Percentiles rank a stretch among this genome's conserved stretches.
Conservation (phyloP, 2,888 invertebrate species). For the Nomada ruficornis region DNA sequence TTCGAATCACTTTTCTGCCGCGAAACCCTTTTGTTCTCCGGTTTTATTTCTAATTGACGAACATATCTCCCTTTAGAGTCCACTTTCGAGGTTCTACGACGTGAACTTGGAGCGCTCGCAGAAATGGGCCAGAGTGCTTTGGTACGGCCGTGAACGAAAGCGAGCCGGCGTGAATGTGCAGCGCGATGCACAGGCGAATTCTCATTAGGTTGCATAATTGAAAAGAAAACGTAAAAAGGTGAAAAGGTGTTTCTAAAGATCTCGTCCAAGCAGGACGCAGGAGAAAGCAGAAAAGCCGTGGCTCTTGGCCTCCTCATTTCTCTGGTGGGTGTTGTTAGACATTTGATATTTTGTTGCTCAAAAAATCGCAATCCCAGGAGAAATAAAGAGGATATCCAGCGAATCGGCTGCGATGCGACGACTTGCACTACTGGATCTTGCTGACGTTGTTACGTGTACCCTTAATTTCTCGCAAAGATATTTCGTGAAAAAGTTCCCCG, state of each 20-base stretch:
- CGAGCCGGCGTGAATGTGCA: neutral
- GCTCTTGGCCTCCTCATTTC: neutral
- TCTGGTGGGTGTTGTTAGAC: neutral
- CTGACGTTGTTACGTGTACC: neutral
- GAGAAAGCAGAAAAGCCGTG: neutral
- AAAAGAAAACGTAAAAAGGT: neutral
- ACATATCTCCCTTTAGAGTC: slow-evolving; percentile 4
- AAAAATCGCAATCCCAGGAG: neutral
- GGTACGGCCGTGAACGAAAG: neutral
- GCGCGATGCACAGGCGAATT: slow-evolving; percentile 11
- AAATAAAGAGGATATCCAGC: slow-evolving; percentile 12
- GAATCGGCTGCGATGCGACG: neutral
- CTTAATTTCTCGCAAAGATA: neutral
- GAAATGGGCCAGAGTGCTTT: neutral
- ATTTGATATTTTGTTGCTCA: slow-evolving; percentile 19
- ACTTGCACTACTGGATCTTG: neutral
- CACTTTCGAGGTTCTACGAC: neutral
- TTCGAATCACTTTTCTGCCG: too few relatives aligned
- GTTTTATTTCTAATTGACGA: neutral
- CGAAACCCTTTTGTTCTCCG: too few relatives aligned
- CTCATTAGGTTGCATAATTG: slow-evolving; percentile 31
- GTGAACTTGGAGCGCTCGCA: neutral
- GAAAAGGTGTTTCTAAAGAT: slow-evolving; percentile 2
- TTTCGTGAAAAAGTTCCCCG: too few relatives aligned
- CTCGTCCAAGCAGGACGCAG: neutral